phyloP scores from a whole-genome alignment of 2,113 vertebrate species.

The Trematocara macrostoma region DNA sequence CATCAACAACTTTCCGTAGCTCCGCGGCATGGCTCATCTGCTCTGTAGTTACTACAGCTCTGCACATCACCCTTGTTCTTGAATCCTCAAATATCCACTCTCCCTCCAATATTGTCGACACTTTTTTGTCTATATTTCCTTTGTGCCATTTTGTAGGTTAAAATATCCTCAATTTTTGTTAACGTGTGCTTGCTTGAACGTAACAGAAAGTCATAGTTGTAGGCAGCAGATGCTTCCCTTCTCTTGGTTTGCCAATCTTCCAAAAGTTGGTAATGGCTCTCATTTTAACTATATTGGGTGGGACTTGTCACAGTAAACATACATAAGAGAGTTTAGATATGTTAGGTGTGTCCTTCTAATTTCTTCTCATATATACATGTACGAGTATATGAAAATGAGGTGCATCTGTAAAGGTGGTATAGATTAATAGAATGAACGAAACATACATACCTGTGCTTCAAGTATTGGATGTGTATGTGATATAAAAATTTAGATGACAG shows the following conservation, averaged over 20 bases:
- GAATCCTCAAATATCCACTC: neutral
- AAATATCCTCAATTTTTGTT: neutral
- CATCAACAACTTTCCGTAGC: neutral
- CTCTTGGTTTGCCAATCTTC: neutral
- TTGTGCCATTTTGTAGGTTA: neutral
- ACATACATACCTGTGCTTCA: neutral
- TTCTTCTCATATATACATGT: neutral
- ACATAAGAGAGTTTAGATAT: neutral
- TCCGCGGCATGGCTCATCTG: neutral
- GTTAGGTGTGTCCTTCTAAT: neutral
- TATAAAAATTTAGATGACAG: neutral
- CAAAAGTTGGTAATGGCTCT: neutral
- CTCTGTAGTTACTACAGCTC: neutral
- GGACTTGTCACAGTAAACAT: neutral
- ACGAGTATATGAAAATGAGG: neutral
- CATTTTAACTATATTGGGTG: neutral
- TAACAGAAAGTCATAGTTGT: neutral
- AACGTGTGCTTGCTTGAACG: neutral
- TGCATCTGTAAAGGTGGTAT: neutral
- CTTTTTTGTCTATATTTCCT: neutral
- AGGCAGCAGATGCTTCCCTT: neutral
- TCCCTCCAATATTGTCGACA: neutral
- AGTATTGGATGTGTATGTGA: neutral
- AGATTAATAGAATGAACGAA: neutral
- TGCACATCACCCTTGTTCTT: neutral